Evolutionary conservation across 2,113 vertebrate species (phyloP), one percentile per base, ranked within the genome.

Genomic region (Sphyrna mokarran): DNA sequence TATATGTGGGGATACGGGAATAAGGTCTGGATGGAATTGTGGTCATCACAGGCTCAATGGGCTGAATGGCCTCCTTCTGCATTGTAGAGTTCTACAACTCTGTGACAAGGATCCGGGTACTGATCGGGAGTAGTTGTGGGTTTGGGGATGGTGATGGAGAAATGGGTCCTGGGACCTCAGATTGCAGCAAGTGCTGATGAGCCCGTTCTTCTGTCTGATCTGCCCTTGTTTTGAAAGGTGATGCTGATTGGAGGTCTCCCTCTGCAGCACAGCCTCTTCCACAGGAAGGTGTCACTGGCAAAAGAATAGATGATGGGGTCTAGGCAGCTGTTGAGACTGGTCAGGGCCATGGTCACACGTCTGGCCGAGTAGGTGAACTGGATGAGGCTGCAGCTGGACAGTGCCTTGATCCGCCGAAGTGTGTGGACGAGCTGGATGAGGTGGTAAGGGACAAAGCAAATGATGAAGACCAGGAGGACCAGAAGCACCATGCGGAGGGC

Each of bases 221-320:
- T 86, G 18, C 9, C 40, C 10, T 86, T 86, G 20, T 3, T 48
- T 8, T 7, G 83, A 48, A 86, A 86, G 40, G 40, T 86, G 83
- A 10, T 3, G 9, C 11, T 80, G 16, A 80, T 16, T 8, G 7
- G 1, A 7, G 8, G 40, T 40, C 7, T 10, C 5, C 22, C 83
- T 3, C 83, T 16, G 1, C 96, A 95, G 66, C 43, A 13, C 20
- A 16, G 3, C 1, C 94, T 40, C 11, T 54, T 61, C 96, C 95
- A 69, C 16, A 23, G 6, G 80, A 96, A 96, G 90, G 95, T 95
- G 90, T 96, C 96, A 0, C 96, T 96, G 33, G 87, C 95, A 29
- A 96, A 96, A 16, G 96, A 96, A 86, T 96, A 96, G 80, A 96
- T 95, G 70, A 96, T 23, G 0, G 96, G 96, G 22, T 96, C 96